A percentile compares a stretch with the other conserved stretches of the same genome.
These are phyloP conservation scores for Enteromius treurensis DNA, from an alignment of 2,797 vertebrate genomes.

Conservation along the genomic window DNA sequence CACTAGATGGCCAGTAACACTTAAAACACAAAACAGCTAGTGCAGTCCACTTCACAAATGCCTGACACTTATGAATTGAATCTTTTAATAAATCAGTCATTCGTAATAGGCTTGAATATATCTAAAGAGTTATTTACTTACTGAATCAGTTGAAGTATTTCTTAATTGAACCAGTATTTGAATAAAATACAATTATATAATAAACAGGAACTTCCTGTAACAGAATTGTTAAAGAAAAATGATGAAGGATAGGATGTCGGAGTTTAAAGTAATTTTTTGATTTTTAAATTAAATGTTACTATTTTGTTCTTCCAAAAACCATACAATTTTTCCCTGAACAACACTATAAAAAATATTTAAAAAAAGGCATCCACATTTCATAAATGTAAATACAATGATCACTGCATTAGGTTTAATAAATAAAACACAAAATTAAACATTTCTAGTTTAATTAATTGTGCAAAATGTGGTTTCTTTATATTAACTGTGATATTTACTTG, in stretches of 20 bases:
- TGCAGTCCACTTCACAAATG: neutral
- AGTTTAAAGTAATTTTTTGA: neutral
- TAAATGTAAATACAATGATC: neutral
- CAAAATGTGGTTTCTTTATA: neutral
- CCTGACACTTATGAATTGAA: neutral
- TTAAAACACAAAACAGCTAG: neutral
- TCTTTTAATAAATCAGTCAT: neutral
- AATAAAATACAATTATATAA: neutral
- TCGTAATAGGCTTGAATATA: neutral
- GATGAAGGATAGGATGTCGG: neutral
- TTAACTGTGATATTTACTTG: neutral
- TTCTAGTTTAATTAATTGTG: neutral
- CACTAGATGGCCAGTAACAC: neutral
- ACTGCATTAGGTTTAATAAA: neutral
- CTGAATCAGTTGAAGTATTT: neutral
- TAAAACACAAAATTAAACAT: neutral
- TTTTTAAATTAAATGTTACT: neutral
- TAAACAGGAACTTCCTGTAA: neutral
- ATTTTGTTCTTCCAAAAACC: neutral
- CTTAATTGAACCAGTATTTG: neutral
- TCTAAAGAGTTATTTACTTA: neutral
- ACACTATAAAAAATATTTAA: neutral
- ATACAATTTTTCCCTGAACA: neutral
- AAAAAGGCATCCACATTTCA: no score
- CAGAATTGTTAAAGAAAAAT: neutral